These are phyloP conservation scores for Emydoidea blandingii DNA, from an alignment of 2,797 vertebrate species.

Conservation along the genomic window DNA sequence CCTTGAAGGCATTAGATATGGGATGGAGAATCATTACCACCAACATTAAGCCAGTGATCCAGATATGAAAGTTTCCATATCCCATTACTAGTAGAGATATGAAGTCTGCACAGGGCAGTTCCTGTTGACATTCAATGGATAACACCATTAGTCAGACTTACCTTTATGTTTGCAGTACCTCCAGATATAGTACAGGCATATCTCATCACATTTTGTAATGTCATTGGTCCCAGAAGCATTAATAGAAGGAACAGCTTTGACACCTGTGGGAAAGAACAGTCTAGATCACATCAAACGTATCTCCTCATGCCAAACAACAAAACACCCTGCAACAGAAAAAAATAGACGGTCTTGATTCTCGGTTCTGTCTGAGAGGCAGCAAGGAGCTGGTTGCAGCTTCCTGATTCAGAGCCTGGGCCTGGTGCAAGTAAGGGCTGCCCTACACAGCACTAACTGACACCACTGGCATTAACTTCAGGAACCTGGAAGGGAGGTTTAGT, in stretches of 20 bases:
- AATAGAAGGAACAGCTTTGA: background rate
- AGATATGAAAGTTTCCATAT: background rate
- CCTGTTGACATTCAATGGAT: background rate
- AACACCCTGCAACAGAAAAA: background rate
- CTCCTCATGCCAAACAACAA: background rate
- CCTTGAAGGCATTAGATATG: background rate
- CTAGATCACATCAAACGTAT: background rate
- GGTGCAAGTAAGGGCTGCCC: background rate
- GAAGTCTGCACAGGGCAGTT: background rate
- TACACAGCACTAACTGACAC: background rate
- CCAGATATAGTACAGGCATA: slow-evolving; percentile 87
- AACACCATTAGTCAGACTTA: slow-evolving; percentile 39
- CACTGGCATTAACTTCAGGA: too few species aligned
- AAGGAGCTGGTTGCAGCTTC: background rate
- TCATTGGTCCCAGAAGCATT: background rate
- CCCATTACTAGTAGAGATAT: background rate
- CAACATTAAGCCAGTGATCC: background rate
- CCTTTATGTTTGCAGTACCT: slow-evolving; percentile 86
- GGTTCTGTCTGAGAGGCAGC: background rate
- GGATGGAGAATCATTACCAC: background rate
- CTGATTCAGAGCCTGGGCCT: background rate
- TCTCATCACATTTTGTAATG: slow-evolving; percentile 81
- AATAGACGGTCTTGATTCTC: background rate
- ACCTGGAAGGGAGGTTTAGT: too few species aligned
- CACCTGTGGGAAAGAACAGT: slow-evolving; percentile 29